These are phyloP conservation scores for Enteromius argenteus DNA, from an alignment of 2,797 vertebrate genomes.

Conservation along the genomic window DNA sequence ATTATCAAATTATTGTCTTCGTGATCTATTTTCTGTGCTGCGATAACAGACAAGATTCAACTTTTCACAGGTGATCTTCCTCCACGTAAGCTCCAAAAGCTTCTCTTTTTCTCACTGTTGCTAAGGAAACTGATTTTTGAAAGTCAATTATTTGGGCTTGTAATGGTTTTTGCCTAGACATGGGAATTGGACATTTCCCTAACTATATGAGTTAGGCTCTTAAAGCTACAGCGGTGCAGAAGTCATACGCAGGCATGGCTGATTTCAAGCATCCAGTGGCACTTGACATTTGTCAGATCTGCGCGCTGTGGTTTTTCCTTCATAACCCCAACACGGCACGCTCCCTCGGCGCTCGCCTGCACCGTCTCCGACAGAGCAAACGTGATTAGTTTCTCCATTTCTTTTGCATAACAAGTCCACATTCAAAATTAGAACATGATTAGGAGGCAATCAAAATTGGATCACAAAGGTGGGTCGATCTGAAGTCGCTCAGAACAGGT, in stretches of 20 bases:
- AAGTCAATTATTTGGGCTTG: conserved; percentile 86
- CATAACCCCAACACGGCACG: conserved; percentile 65
- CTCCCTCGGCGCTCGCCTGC: conserved; percentile 69
- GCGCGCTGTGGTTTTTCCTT: conserved; percentile 68
- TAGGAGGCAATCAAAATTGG: conserved; percentile 56
- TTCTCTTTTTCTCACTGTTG: conserved; percentile 54
- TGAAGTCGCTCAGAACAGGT: conserved; percentile 15
- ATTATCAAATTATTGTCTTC: not conserved
- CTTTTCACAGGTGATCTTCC: conserved; percentile 23
- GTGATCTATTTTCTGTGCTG: not conserved
- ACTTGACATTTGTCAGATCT: conserved; percentile 84
- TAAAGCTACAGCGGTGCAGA: conserved; percentile 73
- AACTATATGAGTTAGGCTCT: conserved; percentile 73
- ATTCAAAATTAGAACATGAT: conserved; percentile 61
- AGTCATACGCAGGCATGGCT: conserved; percentile 67
- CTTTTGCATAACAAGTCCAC: conserved; percentile 56
- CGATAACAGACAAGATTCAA: not conserved
- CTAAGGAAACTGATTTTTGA: conserved; percentile 67
- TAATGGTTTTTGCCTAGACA: conserved; percentile 80
- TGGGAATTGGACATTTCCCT: conserved; percentile 77
- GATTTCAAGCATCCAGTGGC: conserved; percentile 71
- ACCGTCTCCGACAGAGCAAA: conserved; percentile 65
- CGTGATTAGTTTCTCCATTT: conserved; percentile 72
- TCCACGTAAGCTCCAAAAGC: conserved; percentile 26
- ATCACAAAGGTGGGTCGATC: conserved; percentile 47